These are phyloP conservation scores for Helicoverpa armigera DNA, from an alignment of 1,140 invertebrate genomes.

Conservation along the genomic window DNA sequence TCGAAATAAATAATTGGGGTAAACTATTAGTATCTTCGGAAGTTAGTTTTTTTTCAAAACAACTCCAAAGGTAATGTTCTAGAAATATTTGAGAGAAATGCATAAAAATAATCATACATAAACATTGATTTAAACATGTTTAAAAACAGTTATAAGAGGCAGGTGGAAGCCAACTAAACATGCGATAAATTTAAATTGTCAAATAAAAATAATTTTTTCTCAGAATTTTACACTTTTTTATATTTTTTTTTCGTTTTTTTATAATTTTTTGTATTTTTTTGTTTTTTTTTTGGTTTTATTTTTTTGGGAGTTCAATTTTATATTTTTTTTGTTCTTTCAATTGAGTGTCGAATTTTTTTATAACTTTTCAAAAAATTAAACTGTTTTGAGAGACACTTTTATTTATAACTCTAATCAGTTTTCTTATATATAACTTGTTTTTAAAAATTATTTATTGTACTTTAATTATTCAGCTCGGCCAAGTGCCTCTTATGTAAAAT, in stretches of 20 bases:
- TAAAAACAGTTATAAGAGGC: constrained; percentile 48
- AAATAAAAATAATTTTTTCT: constrained; percentile 40
- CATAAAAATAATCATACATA: constrained; percentile 40
- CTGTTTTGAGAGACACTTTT: constrained; percentile 77
- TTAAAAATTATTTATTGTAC: constrained; percentile 83
- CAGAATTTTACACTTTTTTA: constrained; percentile 39
- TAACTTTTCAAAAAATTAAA: constrained; percentile 73
- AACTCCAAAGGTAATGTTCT: constrained; percentile 12
- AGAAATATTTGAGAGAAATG: constrained; percentile 23
- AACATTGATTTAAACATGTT: constrained; percentile 39
- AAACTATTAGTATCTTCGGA: background rate
- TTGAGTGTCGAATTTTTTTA: constrained; percentile 67
- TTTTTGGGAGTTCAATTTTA: constrained; percentile 60
- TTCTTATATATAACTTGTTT: constrained; percentile 77
- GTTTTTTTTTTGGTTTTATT: constrained; percentile 64
- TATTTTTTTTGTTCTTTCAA: constrained; percentile 67
- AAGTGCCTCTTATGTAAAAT: constrained; percentile 79
- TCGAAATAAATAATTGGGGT: too few relatives aligned
- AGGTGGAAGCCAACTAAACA: constrained; percentile 54
- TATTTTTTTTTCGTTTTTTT: constrained; percentile 63
- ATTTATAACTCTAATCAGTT: constrained; percentile 71
- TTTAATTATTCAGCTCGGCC: constrained; percentile 72
- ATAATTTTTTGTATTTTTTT: constrained; percentile 57
- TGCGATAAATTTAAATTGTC: constrained; percentile 46
- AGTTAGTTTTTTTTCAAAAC: constrained; percentile 21